A percentile compares a stretch with the other conserved stretches of the same genome.
These are phyloP conservation scores for Mamestra brassicae DNA, from an alignment of 2,888 invertebrate genomes.

Conservation along the genomic window DNA sequence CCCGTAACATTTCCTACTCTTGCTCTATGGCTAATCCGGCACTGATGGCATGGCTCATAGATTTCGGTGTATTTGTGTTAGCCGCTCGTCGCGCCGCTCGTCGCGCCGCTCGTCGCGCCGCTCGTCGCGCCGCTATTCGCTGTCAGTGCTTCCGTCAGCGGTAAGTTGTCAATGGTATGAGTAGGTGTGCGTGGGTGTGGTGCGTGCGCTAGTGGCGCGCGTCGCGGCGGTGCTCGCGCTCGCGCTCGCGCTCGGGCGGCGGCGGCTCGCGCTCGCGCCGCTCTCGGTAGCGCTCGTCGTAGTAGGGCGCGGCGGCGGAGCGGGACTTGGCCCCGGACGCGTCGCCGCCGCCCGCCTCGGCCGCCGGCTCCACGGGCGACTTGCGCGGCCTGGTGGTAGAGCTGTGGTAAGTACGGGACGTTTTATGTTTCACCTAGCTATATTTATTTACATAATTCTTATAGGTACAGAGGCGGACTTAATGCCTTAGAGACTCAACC, in stretches of 20 bases:
- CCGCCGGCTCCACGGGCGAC: slow-evolving; percentile 90
- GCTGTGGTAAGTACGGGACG: slow-evolving; percentile 21
- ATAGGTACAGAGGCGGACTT: no score
- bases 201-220: slow-evolving; percentile 49
- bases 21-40: no score
- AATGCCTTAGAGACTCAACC: no score
- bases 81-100: neutral
- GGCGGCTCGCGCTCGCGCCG: slow-evolving; percentile 92
- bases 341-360: slow-evolving; percentile 87
- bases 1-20: no score
- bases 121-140: neutral
- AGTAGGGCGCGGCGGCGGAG: slow-evolving; percentile 92
- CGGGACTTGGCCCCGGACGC: slow-evolving; percentile 90
- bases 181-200: neutral
- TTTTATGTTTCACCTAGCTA: slow-evolving; percentile 3
- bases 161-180: neutral
- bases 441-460: no score
- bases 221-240: slow-evolving; percentile 85
- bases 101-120: neutral
- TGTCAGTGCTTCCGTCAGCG: no score
- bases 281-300: slow-evolving; percentile 96
- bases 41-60: neutral
- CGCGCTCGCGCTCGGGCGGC: slow-evolving; percentile 90
- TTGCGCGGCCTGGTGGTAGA: slow-evolving; percentile 88
- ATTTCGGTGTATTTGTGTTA: neutral